Base-by-base conservation (phyloP, 1,140 invertebrate genomes). In the Zaprionus taronus region DNA sequence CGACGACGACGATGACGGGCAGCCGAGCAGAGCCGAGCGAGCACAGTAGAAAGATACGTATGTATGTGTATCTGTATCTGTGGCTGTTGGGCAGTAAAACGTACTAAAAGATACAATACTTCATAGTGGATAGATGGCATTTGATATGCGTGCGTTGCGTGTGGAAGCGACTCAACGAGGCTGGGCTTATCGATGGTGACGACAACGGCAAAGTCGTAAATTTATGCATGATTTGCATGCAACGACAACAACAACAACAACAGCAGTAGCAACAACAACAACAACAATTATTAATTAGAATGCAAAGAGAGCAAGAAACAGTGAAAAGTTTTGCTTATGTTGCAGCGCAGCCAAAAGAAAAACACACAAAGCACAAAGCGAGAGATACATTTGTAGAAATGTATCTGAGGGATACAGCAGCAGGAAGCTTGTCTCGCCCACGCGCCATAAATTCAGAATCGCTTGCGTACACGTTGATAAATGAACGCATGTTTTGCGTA, bases 401-500 rank as follows among this genome's bases (percentile, higher is more conserved):
- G 64, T 64, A 76, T 80, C 38, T 77, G 56, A 44, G 36, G 51
- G 61, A 71, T 72, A 24, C 58, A 44, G 47, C 53, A 74, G 66
- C 83, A 85, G 73, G 47, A 72, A 72, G 63, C 65, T 72, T 72
- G 64, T 49, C 22, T 53, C 83, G 78, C 84, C 84, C 83, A 87
- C 83, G 62, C 77, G 62, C 80, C 80, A 69, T 87, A 87, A 77
- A 79, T 87, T 55, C 47, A 83, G 57, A 85, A 86, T 80, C 80
- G 76, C 67, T 67, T 63, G 63, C 67, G 31, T 31, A 34, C 31
- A 69, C 66, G 69, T 79, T 89, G 84, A 89, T 89, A 83, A 81
- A 81, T 84, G 78, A 75, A 87, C 84, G 84, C 80, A 89, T 84
- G 84, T 81, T 87, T 72, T 79, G 78, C 84, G 77, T 87, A 87